These are phyloP conservation scores for Thalpophila matura DNA, from an alignment of 2,888 invertebrate genomes.

Conservation along the genomic window DNA sequence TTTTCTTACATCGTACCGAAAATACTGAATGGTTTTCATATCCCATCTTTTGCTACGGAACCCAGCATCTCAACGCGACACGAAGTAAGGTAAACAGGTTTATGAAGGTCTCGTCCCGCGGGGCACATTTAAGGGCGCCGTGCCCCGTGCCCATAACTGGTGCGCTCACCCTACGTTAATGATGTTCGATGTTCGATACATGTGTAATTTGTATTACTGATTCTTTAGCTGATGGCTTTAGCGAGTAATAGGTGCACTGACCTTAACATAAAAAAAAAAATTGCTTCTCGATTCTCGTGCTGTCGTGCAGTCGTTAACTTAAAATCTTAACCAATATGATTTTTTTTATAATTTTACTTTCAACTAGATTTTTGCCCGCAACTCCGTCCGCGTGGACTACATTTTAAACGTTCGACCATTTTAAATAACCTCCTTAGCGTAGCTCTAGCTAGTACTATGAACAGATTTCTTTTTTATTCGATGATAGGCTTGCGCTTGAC, in stretches of 20 bases:
- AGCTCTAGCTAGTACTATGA: too few species aligned
- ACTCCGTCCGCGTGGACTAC: too few species aligned
- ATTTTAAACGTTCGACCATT: too few species aligned
- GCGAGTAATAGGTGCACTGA: slow-evolving; percentile 11
- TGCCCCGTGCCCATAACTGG: slow-evolving; percentile 60
- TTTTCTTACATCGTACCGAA: too few species aligned
- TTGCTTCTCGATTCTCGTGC: too few species aligned
- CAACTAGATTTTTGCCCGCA: too few species aligned
- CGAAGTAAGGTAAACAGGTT: slow-evolving; percentile 75
- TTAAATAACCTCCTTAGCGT: too few species aligned
- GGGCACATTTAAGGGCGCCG: slow-evolving; percentile 65
- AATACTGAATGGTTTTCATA: slow-evolving; percentile 28
- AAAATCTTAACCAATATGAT: too few species aligned
- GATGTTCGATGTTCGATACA: slow-evolving; percentile 57
- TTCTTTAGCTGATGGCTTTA: slow-evolving; percentile 10
- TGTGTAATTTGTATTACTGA: slow-evolving; percentile 55
- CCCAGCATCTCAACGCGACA: slow-evolving; percentile 63
- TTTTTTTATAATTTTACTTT: too few species aligned
- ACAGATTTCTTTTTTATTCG: too few species aligned
- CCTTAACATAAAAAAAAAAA: neutral
- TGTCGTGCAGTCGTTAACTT: too few species aligned
- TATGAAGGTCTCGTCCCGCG: slow-evolving; percentile 72
- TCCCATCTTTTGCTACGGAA: slow-evolving; percentile 45
- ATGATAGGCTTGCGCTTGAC: too few species aligned
- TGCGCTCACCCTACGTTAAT: slow-evolving; percentile 66